Conservation (phyloP, 2,888 invertebrate genomes). For the Lithophane ornitopus region DNA sequence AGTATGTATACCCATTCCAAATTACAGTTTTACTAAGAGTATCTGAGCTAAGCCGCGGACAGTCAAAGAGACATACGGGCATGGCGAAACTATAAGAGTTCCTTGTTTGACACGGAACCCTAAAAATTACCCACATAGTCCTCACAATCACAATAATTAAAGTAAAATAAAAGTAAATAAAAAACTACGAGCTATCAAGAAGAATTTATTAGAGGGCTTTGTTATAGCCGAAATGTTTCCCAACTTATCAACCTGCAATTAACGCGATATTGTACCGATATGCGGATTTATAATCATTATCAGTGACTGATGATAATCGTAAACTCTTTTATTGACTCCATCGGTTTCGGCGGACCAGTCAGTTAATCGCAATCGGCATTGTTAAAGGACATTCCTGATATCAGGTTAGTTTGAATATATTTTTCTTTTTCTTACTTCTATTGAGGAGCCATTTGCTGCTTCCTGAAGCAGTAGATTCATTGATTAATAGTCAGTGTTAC, state of each 20-base stretch:
- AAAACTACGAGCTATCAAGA: slow-evolving; percentile 6
- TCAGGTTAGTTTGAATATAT: slow-evolving; percentile 66
- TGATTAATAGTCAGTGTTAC: neutral
- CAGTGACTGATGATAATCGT: slow-evolving; percentile 29
- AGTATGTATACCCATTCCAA: too few relatives aligned
- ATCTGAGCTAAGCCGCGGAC: too few relatives aligned
- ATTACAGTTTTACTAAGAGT: too few relatives aligned
- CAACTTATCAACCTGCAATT: slow-evolving; percentile 36
- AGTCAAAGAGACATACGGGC: too few relatives aligned
- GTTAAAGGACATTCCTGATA: slow-evolving; percentile 72
- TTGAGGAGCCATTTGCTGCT: neutral
- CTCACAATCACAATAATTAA: neutral
- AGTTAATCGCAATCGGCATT: slow-evolving; percentile 55
- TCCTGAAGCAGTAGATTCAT: neutral
- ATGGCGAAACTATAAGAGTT: too few relatives aligned
- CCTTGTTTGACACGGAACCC: too few relatives aligned
- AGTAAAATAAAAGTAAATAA: neutral
- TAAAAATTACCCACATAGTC: too few relatives aligned
- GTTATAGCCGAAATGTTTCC: slow-evolving; percentile 7
- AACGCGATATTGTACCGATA: slow-evolving; percentile 16
- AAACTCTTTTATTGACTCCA: slow-evolving; percentile 39
- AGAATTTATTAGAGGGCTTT: slow-evolving; percentile 21
- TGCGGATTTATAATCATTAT: slow-evolving; percentile 52
- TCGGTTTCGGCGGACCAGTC: slow-evolving; percentile 36
- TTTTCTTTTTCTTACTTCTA: slow-evolving; percentile 14